Conservation (phyloP, 2,113 vertebrate genomes). For the Choloepus hoffmanni region DNA sequence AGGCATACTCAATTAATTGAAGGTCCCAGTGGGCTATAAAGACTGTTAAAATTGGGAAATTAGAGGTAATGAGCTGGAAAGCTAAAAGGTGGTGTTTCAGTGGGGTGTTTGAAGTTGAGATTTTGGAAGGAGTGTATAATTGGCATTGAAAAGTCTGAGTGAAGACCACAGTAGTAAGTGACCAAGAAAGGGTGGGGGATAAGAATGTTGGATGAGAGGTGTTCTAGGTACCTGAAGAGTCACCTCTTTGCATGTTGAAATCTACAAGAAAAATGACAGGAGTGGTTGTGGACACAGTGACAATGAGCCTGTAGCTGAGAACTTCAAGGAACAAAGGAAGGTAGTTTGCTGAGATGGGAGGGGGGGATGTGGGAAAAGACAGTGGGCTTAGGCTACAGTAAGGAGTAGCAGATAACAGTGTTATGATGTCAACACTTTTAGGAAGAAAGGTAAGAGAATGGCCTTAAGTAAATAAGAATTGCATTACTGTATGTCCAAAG, state of each 20-base stretch:
- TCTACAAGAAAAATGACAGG: background rate
- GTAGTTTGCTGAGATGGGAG: background rate
- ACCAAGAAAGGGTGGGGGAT: background rate
- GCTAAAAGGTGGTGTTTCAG: background rate
- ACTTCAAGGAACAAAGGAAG: background rate
- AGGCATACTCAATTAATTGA: background rate
- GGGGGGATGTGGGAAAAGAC: background rate
- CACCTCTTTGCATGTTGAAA: background rate
- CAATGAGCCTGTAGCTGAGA: background rate
- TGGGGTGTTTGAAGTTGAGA: background rate
- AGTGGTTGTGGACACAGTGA: background rate
- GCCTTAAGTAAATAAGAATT: background rate
- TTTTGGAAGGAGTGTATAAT: background rate
- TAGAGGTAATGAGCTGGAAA: background rate
- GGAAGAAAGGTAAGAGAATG: background rate
- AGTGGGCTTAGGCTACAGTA: background rate
- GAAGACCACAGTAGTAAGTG: background rate
- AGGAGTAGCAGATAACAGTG: no score
- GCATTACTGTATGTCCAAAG: background rate
- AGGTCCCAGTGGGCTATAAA: background rate
- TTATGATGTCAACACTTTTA: background rate
- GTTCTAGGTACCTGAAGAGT: background rate
- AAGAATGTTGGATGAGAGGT: background rate
- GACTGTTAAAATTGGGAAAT: background rate
- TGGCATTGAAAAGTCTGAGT: background rate